Conservation (phyloP, 2,797 vertebrate genomes). For the Periophthalmus magnuspinnatus region DNA sequence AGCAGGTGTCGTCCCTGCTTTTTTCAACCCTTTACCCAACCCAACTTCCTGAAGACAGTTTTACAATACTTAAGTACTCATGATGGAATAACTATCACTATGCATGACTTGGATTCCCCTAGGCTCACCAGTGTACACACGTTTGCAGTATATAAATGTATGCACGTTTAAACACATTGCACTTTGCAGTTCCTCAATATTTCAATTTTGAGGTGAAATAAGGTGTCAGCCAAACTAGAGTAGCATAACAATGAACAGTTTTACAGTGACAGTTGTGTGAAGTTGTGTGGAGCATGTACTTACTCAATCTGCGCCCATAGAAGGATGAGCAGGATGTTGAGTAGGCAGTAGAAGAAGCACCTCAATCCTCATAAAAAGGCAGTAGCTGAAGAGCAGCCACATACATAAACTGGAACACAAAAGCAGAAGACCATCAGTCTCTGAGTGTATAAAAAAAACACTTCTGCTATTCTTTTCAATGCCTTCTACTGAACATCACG, state of each 20-base stretch:
- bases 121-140: too few species aligned
- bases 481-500: constrained; percentile 25
- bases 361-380: constrained; percentile 56
- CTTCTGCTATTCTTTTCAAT: constrained; percentile 55
- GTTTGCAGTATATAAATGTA: too few species aligned
- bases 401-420: constrained; percentile 42
- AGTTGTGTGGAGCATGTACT: constrained; percentile 36
- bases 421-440: constrained; percentile 45
- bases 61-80: background rate
- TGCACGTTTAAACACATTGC: too few species aligned
- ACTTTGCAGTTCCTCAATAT: too few species aligned
- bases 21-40: background rate
- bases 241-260: background rate
- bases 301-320: constrained; percentile 68
- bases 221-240: background rate
- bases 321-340: constrained; percentile 58
- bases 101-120: too few species aligned
- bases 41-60: background rate
- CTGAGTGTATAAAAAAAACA: constrained; percentile 17
- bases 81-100: background rate
- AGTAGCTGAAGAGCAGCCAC: constrained; percentile 51
- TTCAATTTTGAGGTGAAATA: too few species aligned
- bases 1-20: background rate
- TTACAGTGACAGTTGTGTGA: background rate
- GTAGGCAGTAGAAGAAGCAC: constrained; percentile 56